phyloP scores from a whole-genome alignment of 2,797 vertebrate genomes.

The Sternarchorhynchus goeldii region DNA sequence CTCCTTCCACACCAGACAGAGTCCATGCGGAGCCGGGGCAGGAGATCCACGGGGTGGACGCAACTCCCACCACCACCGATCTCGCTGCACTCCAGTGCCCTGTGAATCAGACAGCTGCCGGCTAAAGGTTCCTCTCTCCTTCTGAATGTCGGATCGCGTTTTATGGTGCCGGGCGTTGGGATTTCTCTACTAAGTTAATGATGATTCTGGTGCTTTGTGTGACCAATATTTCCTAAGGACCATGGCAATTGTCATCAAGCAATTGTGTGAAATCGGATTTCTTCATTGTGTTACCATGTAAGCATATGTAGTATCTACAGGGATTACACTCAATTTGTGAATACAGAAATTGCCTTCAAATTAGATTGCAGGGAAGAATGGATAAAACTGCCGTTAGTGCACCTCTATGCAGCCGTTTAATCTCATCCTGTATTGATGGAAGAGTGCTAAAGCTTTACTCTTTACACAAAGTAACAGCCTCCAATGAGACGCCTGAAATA shows the following conservation, averaged over 20 bases:
- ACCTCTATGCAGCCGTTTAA: slow-evolving; percentile 42
- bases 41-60: background rate
- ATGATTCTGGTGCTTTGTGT: slow-evolving; percentile 35
- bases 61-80: slow-evolving; percentile 3
- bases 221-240: slow-evolving; percentile 48
- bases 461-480: slow-evolving; percentile 51
- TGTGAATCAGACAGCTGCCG: background rate
- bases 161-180: background rate
- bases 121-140: background rate
- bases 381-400: slow-evolving; percentile 42
- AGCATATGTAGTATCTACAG: slow-evolving; percentile 44
- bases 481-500: slow-evolving; percentile 51
- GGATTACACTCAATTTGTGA: slow-evolving; percentile 55
- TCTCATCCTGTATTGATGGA: slow-evolving; percentile 48
- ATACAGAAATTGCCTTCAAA: slow-evolving; percentile 57
- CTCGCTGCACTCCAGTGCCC: slow-evolving; percentile 15
- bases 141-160: background rate
- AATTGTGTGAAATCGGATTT: slow-evolving; percentile 44
- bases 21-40: background rate
- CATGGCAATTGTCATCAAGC: slow-evolving; percentile 45
- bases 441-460: slow-evolving; percentile 37
- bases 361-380: slow-evolving; percentile 38
- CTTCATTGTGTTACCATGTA: slow-evolving; percentile 46
- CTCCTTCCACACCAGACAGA: background rate
- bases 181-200: slow-evolving; percentile 6